Percentiles rank a stretch among this genome's conserved stretches.
phyloP scores from a whole-genome alignment of 2,797 vertebrate species.

The Scolopax bukidnonensis region DNA sequence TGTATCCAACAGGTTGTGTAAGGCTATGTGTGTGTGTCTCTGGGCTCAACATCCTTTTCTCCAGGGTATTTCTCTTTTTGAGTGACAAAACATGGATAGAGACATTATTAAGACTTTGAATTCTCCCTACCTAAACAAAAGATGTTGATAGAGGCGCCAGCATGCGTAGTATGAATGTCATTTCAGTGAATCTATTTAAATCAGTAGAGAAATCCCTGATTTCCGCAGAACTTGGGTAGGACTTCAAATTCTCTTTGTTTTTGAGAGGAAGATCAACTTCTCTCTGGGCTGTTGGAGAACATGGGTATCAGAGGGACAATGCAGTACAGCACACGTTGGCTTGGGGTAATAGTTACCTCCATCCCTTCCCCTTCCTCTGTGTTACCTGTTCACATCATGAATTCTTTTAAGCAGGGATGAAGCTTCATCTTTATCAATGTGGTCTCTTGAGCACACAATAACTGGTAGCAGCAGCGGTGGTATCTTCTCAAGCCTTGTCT shows the following conservation, averaged over 20 bases:
- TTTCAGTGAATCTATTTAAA: not conserved
- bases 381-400: not conserved
- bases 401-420: not conserved
- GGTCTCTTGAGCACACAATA: not conserved
- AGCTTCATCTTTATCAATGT: not conserved
- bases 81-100: not conserved
- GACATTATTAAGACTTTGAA: not conserved
- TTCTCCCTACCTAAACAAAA: not conserved
- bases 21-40: not conserved
- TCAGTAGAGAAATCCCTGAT: not conserved
- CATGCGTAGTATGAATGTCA: rapidly evolving
- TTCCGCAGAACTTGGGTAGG: not conserved
- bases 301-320: not conserved
- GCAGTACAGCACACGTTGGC: not conserved
- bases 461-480: not conserved
- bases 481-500: not conserved
- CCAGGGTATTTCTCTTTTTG: not conserved
- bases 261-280: not conserved
- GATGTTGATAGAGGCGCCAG: not conserved
- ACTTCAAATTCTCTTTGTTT: not conserved
- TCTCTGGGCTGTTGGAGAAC: not conserved
- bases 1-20: not conserved
- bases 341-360: not conserved
- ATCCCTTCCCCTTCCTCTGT: not conserved
- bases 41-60: not conserved